Percentiles rank a stretch among this genome's conserved stretches.
phyloP scores from a whole-genome alignment of 2,797 vertebrate species.

The Tragelaphus oryx region DNA sequence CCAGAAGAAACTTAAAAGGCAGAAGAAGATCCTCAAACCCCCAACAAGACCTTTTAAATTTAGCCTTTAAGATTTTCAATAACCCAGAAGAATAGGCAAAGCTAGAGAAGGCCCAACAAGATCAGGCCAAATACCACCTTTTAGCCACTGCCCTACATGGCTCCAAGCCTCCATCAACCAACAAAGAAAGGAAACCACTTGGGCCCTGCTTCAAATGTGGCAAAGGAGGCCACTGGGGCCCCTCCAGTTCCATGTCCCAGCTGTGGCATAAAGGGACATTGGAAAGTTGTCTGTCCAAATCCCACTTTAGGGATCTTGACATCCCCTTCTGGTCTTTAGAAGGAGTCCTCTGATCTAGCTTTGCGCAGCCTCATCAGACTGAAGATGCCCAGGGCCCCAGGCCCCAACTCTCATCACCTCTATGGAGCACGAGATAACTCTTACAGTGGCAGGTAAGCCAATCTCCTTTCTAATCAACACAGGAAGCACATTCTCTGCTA shows the following conservation, averaged over 20 bases:
- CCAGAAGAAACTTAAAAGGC: not conserved
- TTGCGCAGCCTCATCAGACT: fast-evolving
- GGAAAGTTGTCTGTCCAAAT: not conserved
- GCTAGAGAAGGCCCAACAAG: not conserved
- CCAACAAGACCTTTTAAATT: not conserved
- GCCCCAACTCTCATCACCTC: not conserved
- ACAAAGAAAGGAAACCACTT: not conserved
- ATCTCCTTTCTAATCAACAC: not conserved
- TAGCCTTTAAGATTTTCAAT: not conserved
- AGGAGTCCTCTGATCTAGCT: not conserved
- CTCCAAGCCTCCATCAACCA: not conserved
- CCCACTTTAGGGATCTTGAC: not conserved
- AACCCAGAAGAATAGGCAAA: not conserved
- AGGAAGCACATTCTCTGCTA: not conserved
- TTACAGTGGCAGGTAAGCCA: not conserved
- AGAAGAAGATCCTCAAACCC: not conserved
- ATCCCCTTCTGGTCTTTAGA: not conserved
- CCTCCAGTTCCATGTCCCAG: not conserved
- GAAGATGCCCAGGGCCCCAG: not conserved
- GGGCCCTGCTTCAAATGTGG: not conserved
- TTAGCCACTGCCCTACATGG: not conserved
- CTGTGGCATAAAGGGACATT: not conserved
- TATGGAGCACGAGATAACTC: not conserved
- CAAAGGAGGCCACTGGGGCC: not conserved
- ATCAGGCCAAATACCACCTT: not conserved